Evolutionary conservation across 2,888 invertebrate species (phyloP), one percentile per base, ranked within the genome.

Genomic region (Rugalucina vietnamica): DNA sequence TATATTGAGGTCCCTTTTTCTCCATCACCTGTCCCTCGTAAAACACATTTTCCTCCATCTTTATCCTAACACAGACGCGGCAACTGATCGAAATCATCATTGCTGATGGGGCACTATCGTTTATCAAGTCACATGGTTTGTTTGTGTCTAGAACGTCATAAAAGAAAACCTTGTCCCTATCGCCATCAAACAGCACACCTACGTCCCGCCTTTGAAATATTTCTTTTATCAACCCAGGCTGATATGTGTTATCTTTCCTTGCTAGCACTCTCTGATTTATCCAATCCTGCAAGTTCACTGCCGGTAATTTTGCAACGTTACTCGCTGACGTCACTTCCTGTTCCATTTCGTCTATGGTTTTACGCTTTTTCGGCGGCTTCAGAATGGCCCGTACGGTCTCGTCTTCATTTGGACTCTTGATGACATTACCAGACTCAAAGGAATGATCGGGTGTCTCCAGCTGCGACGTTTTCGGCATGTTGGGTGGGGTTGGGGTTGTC

Each of bases 331-430:
- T 36, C 60, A 83, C 71, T 73, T 88, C 81, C 65, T 82, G 85
- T 54, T 84, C 87, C 57, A 92, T 90, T 69, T 92, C 89, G 34
- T 93, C 91, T 96, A 90, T 90, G 8, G 91, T 93, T 86, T 98
- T 98, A 88, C 99, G 96, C 95, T 99, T 99, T 95, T 99, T 99
- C 81, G 99, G 99, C 94, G 98, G 96, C 95, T 97, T 98, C 84
- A 96, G 96, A 77, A 94, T 94, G 18, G 81, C 88, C 54, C 90
- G 87, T 57, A 84, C 83, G 1, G 78, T 81, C 49, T 88, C 89
- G 36, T 87, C 88, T 39, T 88, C 88, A n/a, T 83, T 82, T 27
- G 89, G 89, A 3, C 89, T 85, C 70, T 85, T 88, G 78, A 88
- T 86, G n/a, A 78, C 43, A n/a, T n/a, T n/a, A 29, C 43, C 72